Conservation (phyloP, 2,888 invertebrate species). For the Cremastinae sp. region DNA sequence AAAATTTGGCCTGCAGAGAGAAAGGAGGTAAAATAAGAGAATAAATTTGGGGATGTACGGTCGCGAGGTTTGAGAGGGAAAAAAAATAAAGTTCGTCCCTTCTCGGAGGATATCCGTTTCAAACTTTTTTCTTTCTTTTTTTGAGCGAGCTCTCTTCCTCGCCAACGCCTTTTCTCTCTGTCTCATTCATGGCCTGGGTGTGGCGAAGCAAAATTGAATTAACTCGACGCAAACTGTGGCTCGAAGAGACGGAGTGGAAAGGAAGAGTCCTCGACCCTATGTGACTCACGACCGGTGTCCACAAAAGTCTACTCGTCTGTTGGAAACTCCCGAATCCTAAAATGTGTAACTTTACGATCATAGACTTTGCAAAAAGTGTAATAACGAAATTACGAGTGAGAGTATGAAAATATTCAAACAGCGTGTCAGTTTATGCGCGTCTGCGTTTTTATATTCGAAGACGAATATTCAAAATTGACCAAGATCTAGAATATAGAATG, state of each 20-base stretch:
- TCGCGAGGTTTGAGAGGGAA: not conserved
- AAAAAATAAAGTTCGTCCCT: conserved; percentile 1
- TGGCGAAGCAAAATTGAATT: conserved; percentile 63
- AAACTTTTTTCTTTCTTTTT: conserved; percentile 15
- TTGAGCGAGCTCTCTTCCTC: conserved; percentile 9
- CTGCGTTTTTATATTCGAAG: no score
- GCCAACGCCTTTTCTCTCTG: conserved; percentile 18
- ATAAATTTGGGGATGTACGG: not conserved
- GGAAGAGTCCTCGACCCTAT: conserved; percentile 28
- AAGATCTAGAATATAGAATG: no score
- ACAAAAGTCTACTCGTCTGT: conserved; percentile 10
- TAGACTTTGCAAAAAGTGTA: no score
- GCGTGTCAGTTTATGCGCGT: no score
- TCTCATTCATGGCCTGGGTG: conserved; percentile 46
- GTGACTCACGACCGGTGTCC: conserved; percentile 29
- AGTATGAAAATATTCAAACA: no score
- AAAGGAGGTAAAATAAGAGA: not conserved
- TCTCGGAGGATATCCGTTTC: conserved; percentile 1
- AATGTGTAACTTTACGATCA: no score
- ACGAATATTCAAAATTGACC: no score
- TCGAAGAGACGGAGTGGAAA: conserved; percentile 30
- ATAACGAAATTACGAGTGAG: no score
- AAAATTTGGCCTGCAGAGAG: not conserved
- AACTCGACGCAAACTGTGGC: conserved; percentile 59
- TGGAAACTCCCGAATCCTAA: conserved; percentile 8